Conservation (phyloP, 2,113 vertebrate species). For the Recurvirostra avosetta region DNA sequence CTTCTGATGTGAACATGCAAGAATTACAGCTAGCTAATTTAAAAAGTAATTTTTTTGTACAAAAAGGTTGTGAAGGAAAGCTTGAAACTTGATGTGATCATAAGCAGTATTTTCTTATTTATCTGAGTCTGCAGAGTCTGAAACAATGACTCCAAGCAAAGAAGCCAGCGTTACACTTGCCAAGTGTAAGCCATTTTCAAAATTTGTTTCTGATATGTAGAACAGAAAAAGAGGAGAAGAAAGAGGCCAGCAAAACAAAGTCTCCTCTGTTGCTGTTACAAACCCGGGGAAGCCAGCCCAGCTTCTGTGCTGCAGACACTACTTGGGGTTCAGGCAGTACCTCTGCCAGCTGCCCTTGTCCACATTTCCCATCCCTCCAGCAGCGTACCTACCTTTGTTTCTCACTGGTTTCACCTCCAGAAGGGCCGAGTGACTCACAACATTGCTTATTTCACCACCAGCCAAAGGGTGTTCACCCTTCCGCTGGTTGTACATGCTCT, state of each 20-base stretch:
- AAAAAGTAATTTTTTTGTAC: neutral
- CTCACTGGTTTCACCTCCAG: neutral
- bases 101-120: neutral
- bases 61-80: neutral
- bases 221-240: neutral
- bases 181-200: neutral
- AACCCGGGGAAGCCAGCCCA: neutral
- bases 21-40: neutral
- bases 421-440: rapidly evolving
- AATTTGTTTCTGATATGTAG: neutral
- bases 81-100: neutral
- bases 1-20: neutral
- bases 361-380: neutral
- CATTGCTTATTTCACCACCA: neutral
- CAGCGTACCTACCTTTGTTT: rapidly evolving
- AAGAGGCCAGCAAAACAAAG: neutral
- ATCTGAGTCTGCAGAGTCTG: neutral
- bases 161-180: neutral
- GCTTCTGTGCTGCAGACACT: neutral
- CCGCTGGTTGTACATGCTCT: neutral
- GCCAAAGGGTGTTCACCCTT: neutral
- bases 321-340: neutral
- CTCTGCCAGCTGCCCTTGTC: neutral
- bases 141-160: neutral
- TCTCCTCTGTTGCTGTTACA: neutral